Conservation (phyloP, 2,797 vertebrate species). For the Alfaro cultratus region DNA sequence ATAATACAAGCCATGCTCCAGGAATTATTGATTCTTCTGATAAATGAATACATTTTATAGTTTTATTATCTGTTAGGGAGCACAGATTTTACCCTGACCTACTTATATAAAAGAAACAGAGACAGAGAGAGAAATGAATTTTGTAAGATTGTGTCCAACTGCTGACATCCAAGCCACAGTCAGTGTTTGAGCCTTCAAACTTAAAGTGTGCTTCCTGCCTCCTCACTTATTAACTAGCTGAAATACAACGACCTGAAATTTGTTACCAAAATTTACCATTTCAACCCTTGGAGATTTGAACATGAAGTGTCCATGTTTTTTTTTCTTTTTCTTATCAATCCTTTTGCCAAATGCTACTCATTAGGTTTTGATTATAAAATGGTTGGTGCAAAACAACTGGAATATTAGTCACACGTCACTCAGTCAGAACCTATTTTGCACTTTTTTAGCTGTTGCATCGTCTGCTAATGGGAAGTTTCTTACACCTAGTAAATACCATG, state of each 20-base stretch:
- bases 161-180: conserved; percentile 20
- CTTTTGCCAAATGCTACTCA: background rate
- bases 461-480: background rate
- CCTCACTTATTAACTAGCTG: background rate
- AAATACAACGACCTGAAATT: background rate
- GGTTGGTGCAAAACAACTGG: no score
- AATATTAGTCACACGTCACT: background rate
- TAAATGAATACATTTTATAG: background rate
- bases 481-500: background rate
- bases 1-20: background rate
- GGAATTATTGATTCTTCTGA: background rate
- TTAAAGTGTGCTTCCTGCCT: background rate
- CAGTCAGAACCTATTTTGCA: background rate
- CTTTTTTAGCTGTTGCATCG: background rate
- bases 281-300: background rate
- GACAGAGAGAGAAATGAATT: background rate
- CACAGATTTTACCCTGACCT: conserved; percentile 15
- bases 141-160: background rate
- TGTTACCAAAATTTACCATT: background rate
- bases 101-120: conserved; percentile 3
- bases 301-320: background rate
- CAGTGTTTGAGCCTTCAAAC: conserved; percentile 21
- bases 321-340: background rate
- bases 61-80: background rate
- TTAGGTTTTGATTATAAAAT: background rate